phyloP scores from a whole-genome alignment of 1,140 invertebrate species.

The Trissolcus basalis region DNA sequence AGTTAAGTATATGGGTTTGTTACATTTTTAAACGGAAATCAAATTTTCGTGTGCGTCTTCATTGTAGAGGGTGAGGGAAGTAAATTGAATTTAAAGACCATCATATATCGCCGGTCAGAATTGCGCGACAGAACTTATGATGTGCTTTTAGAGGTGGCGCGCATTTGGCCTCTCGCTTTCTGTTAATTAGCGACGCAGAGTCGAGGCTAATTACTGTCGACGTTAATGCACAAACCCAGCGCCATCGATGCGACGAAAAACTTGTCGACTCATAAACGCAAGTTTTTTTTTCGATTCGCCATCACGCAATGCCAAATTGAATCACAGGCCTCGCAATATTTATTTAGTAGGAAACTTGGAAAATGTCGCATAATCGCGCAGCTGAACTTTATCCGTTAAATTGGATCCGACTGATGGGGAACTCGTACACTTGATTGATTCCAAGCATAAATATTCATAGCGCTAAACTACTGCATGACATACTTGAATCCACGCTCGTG shows the following conservation, averaged over 20 bases:
- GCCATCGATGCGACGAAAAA: not conserved
- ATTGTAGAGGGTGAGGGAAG: constrained; percentile 26
- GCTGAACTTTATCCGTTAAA: constrained; percentile 38
- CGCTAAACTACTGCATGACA: constrained; percentile 46
- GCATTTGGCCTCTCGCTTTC: constrained; percentile 11
- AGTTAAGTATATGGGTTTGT: constrained; percentile 22
- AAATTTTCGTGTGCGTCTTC: constrained; percentile 39
- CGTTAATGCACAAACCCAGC: constrained; percentile 6
- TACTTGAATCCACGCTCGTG: constrained; percentile 31
- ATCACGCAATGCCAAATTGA: constrained; percentile 3
- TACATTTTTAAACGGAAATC: constrained; percentile 40
- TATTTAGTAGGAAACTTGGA: constrained; percentile 31
- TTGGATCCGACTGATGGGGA: constrained; percentile 31
- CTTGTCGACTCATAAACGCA: too few species aligned
- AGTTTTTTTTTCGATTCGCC: too few species aligned
- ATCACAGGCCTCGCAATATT: constrained; percentile 19
- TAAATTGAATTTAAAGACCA: constrained; percentile 44
- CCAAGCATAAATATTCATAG: constrained; percentile 56
- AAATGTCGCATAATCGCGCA: constrained; percentile 33
- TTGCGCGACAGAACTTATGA: constrained; percentile 21
- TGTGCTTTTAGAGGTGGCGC: constrained; percentile 25
- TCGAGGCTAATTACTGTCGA: constrained; percentile 10
- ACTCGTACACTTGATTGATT: constrained; percentile 49
- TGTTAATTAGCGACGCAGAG: constrained; percentile 33
- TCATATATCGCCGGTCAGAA: constrained; percentile 25